Percentiles rank a stretch among this genome's conserved stretches.
These are phyloP conservation scores for Isurus oxyrinchus DNA, from an alignment of 2,113 vertebrate species.

Conservation along the genomic window DNA sequence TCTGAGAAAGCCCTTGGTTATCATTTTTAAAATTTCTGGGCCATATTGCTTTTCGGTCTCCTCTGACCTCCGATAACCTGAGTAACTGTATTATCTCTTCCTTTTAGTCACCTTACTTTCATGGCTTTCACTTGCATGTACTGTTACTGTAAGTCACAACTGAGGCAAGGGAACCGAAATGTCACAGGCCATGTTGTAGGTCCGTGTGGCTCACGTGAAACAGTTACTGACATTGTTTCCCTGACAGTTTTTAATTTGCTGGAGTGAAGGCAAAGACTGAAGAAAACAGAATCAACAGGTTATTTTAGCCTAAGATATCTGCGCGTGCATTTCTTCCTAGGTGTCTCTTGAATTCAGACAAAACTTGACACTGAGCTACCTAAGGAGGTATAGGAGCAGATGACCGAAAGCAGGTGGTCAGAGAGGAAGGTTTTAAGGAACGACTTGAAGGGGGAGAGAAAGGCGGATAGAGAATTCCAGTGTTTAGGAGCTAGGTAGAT, in stretches of 20 bases:
- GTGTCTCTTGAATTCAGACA: neutral
- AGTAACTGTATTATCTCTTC: neutral
- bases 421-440: neutral
- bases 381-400: neutral
- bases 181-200: neutral
- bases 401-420: too few species aligned
- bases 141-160: neutral
- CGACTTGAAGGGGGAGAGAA: too few species aligned
- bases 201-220: neutral
- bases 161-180: neutral
- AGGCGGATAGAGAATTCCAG: too few species aligned
- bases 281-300: neutral
- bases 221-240: neutral
- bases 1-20: neutral
- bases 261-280: neutral
- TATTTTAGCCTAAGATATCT: too few species aligned
- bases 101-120: neutral
- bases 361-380: neutral
- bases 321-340: neutral
- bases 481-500: too few species aligned
- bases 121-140: neutral
- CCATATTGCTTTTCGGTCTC: neutral
- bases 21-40: neutral
- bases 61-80: neutral
- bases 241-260: neutral